Evolutionary conservation across 2,113 vertebrate species (phyloP), one percentile per base, ranked within the genome.

Genomic region (Leptobrachium leishanense): DNA sequence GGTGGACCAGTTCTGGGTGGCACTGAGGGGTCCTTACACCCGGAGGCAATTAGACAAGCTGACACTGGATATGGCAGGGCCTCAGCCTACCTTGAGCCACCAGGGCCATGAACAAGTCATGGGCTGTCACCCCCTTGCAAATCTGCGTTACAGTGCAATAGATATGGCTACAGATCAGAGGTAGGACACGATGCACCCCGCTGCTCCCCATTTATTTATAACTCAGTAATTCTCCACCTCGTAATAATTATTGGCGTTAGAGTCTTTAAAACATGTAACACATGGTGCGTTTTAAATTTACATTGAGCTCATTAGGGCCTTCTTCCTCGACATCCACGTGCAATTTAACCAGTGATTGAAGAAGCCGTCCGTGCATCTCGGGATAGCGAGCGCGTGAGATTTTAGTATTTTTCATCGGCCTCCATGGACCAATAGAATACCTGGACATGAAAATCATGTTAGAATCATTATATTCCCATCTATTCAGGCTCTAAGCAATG

Each of bases 401-500:
- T 12, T 59, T 59, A 8, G 55, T 59, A 15, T 12, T 4, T 13
- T 59, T 59, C 55, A 59, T 59, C 10, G 13, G 6, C 20, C 62
- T 39, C 13, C 2, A 31, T 31, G 6, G 2, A 20, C 62, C 62
- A 64, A 64, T 31, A 20, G n/a, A n/a, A 64, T 55, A 46, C 50
- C 63, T 68, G 77, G 20, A 68, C 59, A 44, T n/a, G 43, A 42
- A 41, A 40, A 80, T 74, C 20, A 74, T 20, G 44, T 31, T 44
- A 65, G 68, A 79, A 11, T 6, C 42, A 41, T 46, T 72, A 44
- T 54, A 39, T 59, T 63, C 31, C 65, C 74, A 66, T 57, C 62
- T 74, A 67, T 73, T 80, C 77, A 55, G 41, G 68, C 64, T 80
- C 55, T 55, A 44, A 74, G 77, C 70, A 74, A 46, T 74, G 71